Percentiles rank a stretch among this genome's conserved stretches.
Evolutionary conservation across 2,113 vertebrate species (phyloP).

Genomic region (Ageneiosus marmoratus): DNA sequence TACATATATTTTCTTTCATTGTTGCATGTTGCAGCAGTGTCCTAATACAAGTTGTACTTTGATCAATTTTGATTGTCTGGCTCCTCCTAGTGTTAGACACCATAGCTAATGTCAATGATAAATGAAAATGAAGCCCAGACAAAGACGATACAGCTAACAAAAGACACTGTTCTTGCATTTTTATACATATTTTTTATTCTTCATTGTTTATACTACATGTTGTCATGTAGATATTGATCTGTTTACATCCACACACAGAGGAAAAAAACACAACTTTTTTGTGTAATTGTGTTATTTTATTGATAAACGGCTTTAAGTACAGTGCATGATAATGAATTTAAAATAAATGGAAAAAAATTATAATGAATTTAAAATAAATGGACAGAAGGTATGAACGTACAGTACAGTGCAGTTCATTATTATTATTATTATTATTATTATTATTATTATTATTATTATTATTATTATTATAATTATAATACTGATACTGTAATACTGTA

Average conservation of each 20-base stretch:
- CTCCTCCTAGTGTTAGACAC: slow-evolving; percentile 6
- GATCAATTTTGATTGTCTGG: not conserved
- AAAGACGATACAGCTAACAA: not conserved
- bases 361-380: too few species aligned
- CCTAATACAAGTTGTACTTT: not conserved
- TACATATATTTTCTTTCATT: not conserved
- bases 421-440: too few species aligned
- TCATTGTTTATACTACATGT: not conserved
- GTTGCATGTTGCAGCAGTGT: not conserved
- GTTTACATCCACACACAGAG: not conserved
- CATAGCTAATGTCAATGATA: not conserved
- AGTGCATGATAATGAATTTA: not conserved
- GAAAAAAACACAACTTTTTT: not conserved
- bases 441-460: too few species aligned
- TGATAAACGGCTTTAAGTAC: not conserved
- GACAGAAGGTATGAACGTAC: not conserved
- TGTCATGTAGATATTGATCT: not conserved
- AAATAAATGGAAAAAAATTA: not conserved
- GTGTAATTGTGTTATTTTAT: not conserved
- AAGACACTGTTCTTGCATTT: not conserved
- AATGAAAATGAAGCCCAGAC: not conserved
- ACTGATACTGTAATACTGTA: too few species aligned
- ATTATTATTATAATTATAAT: too few species aligned
- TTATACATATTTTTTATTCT: not conserved
- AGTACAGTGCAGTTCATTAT: not conserved